Conservation (phyloP, 1,140 invertebrate species). For the Scaptomyza graminum region DNA sequence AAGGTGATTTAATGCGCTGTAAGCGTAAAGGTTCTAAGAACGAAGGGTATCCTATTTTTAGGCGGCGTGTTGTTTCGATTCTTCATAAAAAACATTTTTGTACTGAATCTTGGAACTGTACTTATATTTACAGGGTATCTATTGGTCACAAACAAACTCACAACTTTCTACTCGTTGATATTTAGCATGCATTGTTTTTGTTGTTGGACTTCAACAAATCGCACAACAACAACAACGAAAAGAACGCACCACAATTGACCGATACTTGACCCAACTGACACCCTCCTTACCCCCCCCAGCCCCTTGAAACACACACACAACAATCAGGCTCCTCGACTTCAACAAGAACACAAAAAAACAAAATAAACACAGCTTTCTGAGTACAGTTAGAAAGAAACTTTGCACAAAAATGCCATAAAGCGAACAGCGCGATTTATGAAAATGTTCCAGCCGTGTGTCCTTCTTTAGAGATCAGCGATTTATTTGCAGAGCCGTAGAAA, state of each 20-base stretch:
- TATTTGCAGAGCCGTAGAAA: slow-evolving; percentile 48
- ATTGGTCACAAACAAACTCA: not conserved
- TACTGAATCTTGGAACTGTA: too few relatives aligned
- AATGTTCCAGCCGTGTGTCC: slow-evolving; percentile 62
- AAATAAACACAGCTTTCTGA: slow-evolving; percentile 3
- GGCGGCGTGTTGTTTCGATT: too few relatives aligned
- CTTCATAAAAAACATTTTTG: too few relatives aligned
- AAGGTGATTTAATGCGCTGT: slow-evolving; percentile 5
- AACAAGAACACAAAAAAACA: not conserved
- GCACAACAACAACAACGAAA: too few relatives aligned
- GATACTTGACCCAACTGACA: slow-evolving; percentile 54
- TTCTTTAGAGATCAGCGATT: slow-evolving; percentile 67
- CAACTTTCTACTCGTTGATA: not conserved
- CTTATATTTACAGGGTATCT: not conserved
- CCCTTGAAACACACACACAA: too few relatives aligned
- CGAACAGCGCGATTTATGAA: slow-evolving; percentile 68
- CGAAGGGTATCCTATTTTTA: too few relatives aligned
- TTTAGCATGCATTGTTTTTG: slow-evolving; percentile 8
- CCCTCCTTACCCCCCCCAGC: not conserved
- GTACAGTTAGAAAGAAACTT: slow-evolving; percentile 70
- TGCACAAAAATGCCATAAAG: slow-evolving; percentile 77
- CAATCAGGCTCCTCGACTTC: slow-evolving; percentile 9
- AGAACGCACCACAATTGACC: slow-evolving; percentile 31
- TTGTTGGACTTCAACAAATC: not conserved
- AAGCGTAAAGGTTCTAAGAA: not conserved